Evolutionary conservation across 2,888 invertebrate genomes (phyloP), one percentile per base, ranked within the genome.

Genomic region (Melangyna quadrimaculata): DNA sequence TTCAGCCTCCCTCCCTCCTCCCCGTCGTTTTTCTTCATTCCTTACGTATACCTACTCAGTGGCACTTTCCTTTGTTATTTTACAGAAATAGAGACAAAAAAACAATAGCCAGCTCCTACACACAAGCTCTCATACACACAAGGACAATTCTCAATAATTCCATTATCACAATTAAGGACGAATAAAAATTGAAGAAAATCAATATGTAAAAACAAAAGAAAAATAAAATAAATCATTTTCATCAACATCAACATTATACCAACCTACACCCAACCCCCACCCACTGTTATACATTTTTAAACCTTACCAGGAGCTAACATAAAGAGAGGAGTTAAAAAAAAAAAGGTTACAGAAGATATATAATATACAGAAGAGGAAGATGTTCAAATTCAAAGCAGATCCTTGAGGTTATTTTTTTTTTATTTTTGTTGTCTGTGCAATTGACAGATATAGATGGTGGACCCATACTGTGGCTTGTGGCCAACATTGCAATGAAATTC

Each of bases 151-250:
- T 45, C 63, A 71, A 72, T 72, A 65, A 78, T 72, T 78, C 69
- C 79, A 75, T 75, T 80, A 65, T 74, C 55, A 32, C 75, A 70
- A 75, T 80, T 63, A 80, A 75, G 80, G 55, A 45, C 53, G 55
- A 80, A 74, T 78, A 48, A 51, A 73, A 72, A 67, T 55, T 69
- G 45, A 80, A 80, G 24, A 75, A 69, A 70, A 80, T 80, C 80
- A 75, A 80, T 14, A 63, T 43, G 37, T 10, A 24, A 71, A 63
- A 29, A 19, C 7, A 67, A 57, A n/a, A 40, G 45, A 17, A 0
- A 19, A 45, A 73, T 45, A 63, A 37, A 67, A 12, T 19, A 27
- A 57, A 17, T 32, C 9, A 72, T 59, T 59, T 59, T 22, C 59
- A 65, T 19, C 19, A 61, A 32, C 19, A 32, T 45, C 37, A 40